phyloP scores from a whole-genome alignment of 2,113 vertebrate genomes.

The Notothenia coriiceps region DNA sequence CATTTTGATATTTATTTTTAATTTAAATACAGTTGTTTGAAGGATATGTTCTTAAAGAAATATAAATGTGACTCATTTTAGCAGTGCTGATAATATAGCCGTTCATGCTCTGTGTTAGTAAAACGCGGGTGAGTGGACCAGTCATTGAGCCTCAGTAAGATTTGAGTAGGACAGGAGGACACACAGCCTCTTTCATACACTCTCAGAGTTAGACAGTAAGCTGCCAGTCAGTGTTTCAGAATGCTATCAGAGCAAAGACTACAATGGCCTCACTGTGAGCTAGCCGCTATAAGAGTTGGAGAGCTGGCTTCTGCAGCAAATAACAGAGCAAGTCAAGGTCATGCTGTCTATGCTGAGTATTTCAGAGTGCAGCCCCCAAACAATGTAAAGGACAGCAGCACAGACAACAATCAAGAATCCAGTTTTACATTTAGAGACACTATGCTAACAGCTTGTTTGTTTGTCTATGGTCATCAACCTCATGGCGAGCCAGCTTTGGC shows the following conservation, averaged over 20 bases:
- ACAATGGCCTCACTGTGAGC: slow-evolving; percentile 56
- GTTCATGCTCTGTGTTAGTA: not conserved
- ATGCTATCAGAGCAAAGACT: slow-evolving; percentile 23
- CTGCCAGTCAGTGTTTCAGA: slow-evolving; percentile 35
- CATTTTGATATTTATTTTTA: too few species aligned
- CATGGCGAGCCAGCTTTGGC: too few species aligned
- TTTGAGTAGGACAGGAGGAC: slow-evolving; percentile 27
- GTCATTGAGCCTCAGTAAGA: slow-evolving; percentile 35
- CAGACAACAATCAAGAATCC: not conserved
- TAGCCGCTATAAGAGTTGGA: not conserved
- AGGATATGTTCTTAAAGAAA: too few species aligned
- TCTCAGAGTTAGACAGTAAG: slow-evolving; percentile 16
- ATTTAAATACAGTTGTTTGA: too few species aligned
- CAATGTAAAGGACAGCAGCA: slow-evolving; percentile 4
- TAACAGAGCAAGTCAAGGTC: slow-evolving; percentile 47
- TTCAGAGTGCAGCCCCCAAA: not conserved
- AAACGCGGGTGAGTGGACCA: not conserved
- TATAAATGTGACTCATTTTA: too few species aligned
- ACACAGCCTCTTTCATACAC: slow-evolving; percentile 48
- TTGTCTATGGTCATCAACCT: too few species aligned
- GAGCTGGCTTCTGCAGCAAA: slow-evolving; percentile 17
- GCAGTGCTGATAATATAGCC: slow-evolving; percentile 3
- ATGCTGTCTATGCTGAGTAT: not conserved
- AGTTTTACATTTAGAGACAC: not conserved
- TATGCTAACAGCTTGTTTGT: too few species aligned